Conservation (phyloP, 1,140 invertebrate species). For the Euschistus heros region DNA sequence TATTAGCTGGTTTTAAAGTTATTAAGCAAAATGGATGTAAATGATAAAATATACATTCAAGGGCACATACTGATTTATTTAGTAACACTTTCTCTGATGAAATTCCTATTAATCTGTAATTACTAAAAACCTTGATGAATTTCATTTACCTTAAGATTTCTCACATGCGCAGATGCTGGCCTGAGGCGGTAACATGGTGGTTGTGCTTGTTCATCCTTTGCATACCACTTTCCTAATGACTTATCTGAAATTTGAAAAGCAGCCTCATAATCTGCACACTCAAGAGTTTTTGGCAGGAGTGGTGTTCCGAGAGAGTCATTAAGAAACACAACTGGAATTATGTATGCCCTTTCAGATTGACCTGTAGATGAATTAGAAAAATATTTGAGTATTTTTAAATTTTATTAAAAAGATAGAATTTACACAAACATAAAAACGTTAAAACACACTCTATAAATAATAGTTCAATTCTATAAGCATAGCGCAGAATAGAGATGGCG, state of each 20-base stretch:
- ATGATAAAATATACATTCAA: too few relatives aligned
- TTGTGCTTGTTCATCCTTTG: constrained; percentile 48
- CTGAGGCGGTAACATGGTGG: constrained; percentile 66
- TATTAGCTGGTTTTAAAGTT: too few relatives aligned
- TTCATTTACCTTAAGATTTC: constrained; percentile 37
- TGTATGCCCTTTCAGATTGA: constrained; percentile 55
- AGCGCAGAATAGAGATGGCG: too few relatives aligned
- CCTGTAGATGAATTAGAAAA: constrained; percentile 36
- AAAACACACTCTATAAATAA: too few relatives aligned
- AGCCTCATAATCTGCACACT: constrained; percentile 62
- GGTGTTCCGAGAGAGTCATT: constrained; percentile 62
- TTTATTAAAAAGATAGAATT: too few relatives aligned
- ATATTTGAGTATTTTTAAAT: too few relatives aligned
- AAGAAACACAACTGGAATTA: constrained; percentile 62
- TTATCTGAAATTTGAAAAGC: constrained; percentile 48
- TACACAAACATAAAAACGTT: too few relatives aligned
- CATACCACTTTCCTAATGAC: constrained; percentile 57
- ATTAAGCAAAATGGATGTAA: too few relatives aligned
- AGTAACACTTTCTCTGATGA: not conserved
- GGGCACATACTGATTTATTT: too few relatives aligned
- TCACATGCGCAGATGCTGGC: constrained; percentile 45
- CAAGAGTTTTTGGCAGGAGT: constrained; percentile 62
- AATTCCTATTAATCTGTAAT: not conserved
- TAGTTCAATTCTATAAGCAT: too few relatives aligned
- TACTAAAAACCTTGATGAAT: not conserved